phyloP scores from a whole-genome alignment of 2,797 vertebrate genomes.

The Emys orbicularis region DNA sequence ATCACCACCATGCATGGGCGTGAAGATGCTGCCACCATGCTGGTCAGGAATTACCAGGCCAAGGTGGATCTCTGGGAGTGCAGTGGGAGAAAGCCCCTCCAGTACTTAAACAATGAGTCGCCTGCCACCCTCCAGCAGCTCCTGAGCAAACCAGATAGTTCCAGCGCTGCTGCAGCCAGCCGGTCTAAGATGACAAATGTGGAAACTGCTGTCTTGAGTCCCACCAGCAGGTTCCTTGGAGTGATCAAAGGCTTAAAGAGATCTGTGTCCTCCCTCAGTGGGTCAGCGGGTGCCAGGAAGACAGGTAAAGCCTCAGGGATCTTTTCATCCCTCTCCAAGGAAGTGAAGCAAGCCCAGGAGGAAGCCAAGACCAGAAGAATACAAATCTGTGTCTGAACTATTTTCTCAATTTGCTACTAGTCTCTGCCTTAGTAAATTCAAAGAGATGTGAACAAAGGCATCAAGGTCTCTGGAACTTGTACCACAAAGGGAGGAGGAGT shows the following conservation, averaged over 20 bases:
- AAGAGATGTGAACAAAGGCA: not conserved
- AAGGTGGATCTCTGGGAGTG: conserved; percentile 84
- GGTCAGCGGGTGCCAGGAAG: conserved; percentile 80
- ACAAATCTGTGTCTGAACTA: not conserved
- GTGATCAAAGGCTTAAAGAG: conserved; percentile 78
- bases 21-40: conserved; percentile 75
- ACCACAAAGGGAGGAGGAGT: not conserved
- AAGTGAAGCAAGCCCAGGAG: not conserved
- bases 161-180: not conserved
- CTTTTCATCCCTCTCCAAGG: conserved; percentile 58
- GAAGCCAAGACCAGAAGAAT: not conserved
- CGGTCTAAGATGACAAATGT: conserved; percentile 8
- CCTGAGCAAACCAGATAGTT: not conserved
- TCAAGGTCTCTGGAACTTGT: not conserved
- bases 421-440: not conserved
- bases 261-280: conserved; percentile 82
- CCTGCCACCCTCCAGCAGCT: conserved; percentile 66
- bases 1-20: conserved; percentile 86
- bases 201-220: conserved; percentile 72
- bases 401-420: not conserved
- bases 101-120: conserved; percentile 83
- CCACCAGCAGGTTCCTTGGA: conserved; percentile 71
- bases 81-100: conserved; percentile 85
- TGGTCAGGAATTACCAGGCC: conserved; percentile 81
- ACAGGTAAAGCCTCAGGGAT: conserved; percentile 79